Evolutionary conservation across 1,140 invertebrate genomes (phyloP).

Genomic region (Trichonephila inaurata): DNA sequence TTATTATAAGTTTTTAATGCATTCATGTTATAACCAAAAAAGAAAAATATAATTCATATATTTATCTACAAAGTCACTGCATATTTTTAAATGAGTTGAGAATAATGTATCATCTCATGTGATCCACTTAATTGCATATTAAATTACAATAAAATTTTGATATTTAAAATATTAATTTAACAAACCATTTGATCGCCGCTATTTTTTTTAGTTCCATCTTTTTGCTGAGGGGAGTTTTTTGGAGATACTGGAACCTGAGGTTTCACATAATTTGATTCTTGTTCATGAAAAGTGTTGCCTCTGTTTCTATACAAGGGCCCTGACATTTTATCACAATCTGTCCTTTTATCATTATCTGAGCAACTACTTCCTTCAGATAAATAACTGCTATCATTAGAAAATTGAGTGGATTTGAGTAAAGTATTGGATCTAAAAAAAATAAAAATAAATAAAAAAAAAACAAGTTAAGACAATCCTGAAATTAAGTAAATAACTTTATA

Average conservation of each 20-base stretch:
- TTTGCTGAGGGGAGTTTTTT: not conserved
- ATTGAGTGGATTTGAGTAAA: not conserved
- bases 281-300: no score
- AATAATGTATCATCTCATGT: no score
- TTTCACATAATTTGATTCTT: not conserved
- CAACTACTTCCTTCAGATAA: conserved; percentile 45
- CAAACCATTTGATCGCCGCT: not conserved
- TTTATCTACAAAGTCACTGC: no score
- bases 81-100: no score
- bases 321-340: not conserved
- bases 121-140: no score
- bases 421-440: not conserved
- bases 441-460: not conserved
- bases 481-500: not conserved
- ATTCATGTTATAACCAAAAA: no score
- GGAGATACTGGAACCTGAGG: not conserved
- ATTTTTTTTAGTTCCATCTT: not conserved
- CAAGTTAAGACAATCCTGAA: not conserved
- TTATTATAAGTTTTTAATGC: no score
- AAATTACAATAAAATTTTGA: no score
- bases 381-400: conserved; percentile 45
- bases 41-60: no score
- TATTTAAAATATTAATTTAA: not conserved
- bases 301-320: not conserved
- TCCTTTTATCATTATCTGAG: conserved; percentile 40